Evolutionary conservation across 2,113 vertebrate genomes (phyloP).

Genomic region (Antennarius striatus): DNA sequence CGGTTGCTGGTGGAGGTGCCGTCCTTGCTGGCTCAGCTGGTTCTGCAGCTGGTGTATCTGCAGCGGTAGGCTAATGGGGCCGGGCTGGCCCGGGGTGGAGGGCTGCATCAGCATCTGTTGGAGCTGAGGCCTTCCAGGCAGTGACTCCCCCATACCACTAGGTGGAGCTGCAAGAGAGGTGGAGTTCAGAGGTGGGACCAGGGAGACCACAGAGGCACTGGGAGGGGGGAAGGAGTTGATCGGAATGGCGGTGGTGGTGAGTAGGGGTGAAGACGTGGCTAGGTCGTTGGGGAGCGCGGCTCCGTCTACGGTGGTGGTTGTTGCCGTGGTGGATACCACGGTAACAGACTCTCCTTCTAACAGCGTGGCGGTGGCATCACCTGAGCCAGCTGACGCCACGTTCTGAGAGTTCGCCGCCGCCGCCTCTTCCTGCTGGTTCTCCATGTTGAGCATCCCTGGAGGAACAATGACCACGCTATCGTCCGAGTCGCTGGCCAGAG

Average conservation of each 20-base stretch:
- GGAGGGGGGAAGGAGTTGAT: conserved; percentile 73
- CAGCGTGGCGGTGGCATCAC: conserved; percentile 14
- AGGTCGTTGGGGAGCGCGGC: conserved; percentile 67
- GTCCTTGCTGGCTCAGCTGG: conserved; percentile 67
- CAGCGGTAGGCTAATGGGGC: conserved; percentile 56
- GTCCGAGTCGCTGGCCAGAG: conserved; percentile 88
- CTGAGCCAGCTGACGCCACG: conserved; percentile 23
- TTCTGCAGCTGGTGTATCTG: conserved; percentile 79
- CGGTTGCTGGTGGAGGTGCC: conserved; percentile 60
- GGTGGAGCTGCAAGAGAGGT: conserved; percentile 49
- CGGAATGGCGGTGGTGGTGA: conserved; percentile 60
- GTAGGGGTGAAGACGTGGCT: conserved; percentile 60
- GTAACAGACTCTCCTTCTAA: conserved; percentile 50
- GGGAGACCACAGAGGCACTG: conserved; percentile 68
- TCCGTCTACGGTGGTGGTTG: conserved; percentile 38
- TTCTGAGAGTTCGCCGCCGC: conserved; percentile 31
- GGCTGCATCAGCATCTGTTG: conserved; percentile 83
- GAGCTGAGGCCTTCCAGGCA: conserved; percentile 72
- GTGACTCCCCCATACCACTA: conserved; percentile 58
- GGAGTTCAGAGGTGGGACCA: conserved; percentile 71
- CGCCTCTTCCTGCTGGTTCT: conserved; percentile 60
- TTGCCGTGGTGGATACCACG: conserved; percentile 41
- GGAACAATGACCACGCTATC: conserved; percentile 92
- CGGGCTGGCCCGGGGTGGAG: conserved; percentile 34
- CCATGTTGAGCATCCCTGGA: conserved; percentile 78